Conservation (phyloP, 2,797 vertebrate species). For the Margarornis squamiger region DNA sequence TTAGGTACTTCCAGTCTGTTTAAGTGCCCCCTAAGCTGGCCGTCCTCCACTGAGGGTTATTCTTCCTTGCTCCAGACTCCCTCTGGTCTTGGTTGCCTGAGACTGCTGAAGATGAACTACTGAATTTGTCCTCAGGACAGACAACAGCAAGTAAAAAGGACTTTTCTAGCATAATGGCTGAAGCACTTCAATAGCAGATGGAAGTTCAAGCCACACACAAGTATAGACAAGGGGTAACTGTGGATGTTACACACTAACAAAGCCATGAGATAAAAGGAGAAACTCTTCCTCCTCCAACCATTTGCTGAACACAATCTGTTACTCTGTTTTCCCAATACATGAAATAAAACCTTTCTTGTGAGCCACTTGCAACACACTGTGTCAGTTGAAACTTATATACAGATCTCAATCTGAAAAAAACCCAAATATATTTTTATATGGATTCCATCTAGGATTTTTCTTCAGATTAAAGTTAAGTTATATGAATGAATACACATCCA, state of each 20-base stretch:
- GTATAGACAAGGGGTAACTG: not conserved
- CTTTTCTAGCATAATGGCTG: not conserved
- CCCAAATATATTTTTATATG: rapidly evolving
- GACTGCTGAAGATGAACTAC: not conserved
- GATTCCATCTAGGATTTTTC: not conserved
- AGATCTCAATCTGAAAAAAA: not conserved
- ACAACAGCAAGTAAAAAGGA: not conserved
- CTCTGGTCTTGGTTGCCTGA: not conserved
- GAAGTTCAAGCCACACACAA: not conserved
- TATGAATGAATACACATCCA: rapidly evolving
- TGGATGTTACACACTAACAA: not conserved
- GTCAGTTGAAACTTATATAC: not conserved
- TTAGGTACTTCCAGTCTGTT: not conserved
- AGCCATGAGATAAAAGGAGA: not conserved
- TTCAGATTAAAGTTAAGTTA: not conserved
- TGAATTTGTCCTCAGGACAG: not conserved
- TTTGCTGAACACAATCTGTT: not conserved
- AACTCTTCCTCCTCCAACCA: not conserved
- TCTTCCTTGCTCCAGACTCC: not conserved
- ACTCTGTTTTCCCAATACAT: not conserved
- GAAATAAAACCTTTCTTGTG: not conserved
- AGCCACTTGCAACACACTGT: not conserved
- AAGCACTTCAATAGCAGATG: not conserved
- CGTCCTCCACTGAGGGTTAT: not conserved
- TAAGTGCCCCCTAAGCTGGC: not conserved